Conservation (phyloP, 2,113 vertebrate species). For the Tonatia bakeri region DNA sequence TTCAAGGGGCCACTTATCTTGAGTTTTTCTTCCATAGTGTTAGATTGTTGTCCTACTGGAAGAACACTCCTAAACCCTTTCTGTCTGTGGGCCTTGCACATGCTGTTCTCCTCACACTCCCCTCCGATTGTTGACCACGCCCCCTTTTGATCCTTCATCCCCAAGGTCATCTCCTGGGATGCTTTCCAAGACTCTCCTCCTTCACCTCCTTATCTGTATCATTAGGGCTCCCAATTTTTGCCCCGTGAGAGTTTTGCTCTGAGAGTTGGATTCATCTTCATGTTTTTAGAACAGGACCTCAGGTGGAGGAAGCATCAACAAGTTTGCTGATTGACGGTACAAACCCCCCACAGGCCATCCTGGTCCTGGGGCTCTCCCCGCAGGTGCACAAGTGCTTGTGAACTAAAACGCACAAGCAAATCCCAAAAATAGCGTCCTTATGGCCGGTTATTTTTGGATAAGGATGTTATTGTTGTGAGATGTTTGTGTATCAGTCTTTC, state of each 20-base stretch:
- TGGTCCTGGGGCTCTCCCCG: not conserved
- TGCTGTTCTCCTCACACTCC: not conserved
- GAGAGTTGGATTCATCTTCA: not conserved
- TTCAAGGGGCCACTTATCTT: not conserved
- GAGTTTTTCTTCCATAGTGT: not conserved
- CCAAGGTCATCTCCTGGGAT: not conserved
- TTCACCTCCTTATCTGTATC: not conserved
- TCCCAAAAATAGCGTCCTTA: slow-evolving; percentile 57
- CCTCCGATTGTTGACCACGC: not conserved
- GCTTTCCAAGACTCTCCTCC: not conserved
- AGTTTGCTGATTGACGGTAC: not conserved
- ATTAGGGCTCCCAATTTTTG: not conserved
- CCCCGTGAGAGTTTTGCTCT: not conserved
- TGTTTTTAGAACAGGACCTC: not conserved
- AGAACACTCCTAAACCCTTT: not conserved
- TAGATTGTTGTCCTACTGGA: not conserved
- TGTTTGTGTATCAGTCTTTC: slow-evolving; percentile 52
- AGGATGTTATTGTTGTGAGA: slow-evolving; percentile 71
- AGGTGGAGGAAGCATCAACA: not conserved
- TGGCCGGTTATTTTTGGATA: slow-evolving; percentile 49
- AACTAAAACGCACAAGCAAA: slow-evolving; percentile 29
- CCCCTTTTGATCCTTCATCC: not conserved
- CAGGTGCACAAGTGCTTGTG: slow-evolving; percentile 50
- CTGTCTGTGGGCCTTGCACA: not conserved
- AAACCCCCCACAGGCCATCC: not conserved